A percentile compares a stretch with the other conserved stretches of the same genome.
phyloP scores from a whole-genome alignment of 2,113 vertebrate species.

The Vulpes vulpes region DNA sequence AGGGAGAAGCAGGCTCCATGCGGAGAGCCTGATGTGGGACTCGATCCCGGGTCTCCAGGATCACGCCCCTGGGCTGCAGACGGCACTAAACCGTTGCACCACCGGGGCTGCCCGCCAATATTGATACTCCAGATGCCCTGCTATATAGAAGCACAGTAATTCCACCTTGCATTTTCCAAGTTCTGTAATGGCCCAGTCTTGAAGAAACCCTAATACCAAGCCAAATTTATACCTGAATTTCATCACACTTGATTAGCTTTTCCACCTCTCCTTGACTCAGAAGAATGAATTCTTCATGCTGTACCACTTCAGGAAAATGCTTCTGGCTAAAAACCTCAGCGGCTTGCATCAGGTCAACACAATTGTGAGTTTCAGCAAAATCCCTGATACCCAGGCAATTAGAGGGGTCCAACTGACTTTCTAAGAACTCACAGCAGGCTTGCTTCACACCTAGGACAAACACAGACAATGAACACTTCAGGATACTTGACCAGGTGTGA shows the following conservation, averaged over 20 bases:
- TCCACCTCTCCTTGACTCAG: conserved; percentile 97
- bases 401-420: conserved; percentile 98
- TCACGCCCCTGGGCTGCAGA: too few species aligned
- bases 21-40: too few species aligned
- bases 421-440: conserved; percentile 98
- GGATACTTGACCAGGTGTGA: not conserved
- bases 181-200: not conserved
- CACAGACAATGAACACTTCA: conserved; percentile 2
- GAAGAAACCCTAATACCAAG: not conserved
- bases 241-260: conserved; percentile 98
- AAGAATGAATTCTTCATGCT: conserved; percentile 99
- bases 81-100: too few species aligned
- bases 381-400: conserved; percentile 99
- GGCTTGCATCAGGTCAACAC: conserved; percentile 98
- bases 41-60: too few species aligned
- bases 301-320: conserved; percentile 98
- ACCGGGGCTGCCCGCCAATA: too few species aligned
- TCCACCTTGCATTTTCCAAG: not conserved
- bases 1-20: too few species aligned
- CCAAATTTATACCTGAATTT: conserved; percentile 94
- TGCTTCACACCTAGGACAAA: conserved; percentile 95
- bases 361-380: conserved; percentile 99
- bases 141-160: not conserved
- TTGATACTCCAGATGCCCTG: not conserved
- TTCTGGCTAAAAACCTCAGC: conserved; percentile 99